These are phyloP conservation scores for Scomber scombrus DNA, from an alignment of 2,113 vertebrate genomes.

Conservation along the genomic window DNA sequence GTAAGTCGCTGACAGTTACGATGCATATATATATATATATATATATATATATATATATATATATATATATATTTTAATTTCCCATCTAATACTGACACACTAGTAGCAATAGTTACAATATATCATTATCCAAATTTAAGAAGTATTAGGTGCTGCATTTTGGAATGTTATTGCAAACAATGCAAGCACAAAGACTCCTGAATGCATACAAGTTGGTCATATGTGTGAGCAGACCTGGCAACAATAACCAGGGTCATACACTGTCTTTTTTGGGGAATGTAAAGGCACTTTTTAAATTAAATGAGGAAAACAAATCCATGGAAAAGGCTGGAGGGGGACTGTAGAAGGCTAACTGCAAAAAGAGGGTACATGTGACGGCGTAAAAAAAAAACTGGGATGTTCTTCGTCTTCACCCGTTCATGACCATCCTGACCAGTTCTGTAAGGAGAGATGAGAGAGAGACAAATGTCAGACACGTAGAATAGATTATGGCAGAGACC, in stretches of 20 bases:
- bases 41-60: too few species aligned
- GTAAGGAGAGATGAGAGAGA: constrained; percentile 58
- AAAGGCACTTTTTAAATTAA: constrained; percentile 87
- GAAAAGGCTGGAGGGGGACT: constrained; percentile 25
- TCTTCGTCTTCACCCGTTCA: constrained; percentile 84
- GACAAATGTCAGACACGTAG: constrained; percentile 40
- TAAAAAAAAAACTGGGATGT: constrained; percentile 40
- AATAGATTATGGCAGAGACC: constrained; percentile 31
- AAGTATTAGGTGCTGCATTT: constrained; percentile 57
- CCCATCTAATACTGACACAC: constrained; percentile 44
- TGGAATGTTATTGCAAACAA: constrained; percentile 75
- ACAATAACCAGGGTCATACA: constrained; percentile 32
- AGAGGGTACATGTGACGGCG: constrained; percentile 43
- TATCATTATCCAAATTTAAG: constrained; percentile 34
- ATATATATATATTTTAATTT: constrained; percentile 53
- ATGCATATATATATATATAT: not conserved
- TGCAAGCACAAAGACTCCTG: constrained; percentile 48
- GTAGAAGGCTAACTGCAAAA: constrained; percentile 61
- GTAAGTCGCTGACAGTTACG: constrained; percentile 33
- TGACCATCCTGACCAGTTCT: constrained; percentile 88
- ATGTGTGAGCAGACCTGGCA: constrained; percentile 23
- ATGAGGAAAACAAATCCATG: constrained; percentile 67
- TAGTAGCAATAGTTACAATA: constrained; percentile 41
- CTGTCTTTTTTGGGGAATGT: constrained; percentile 74
- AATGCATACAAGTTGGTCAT: constrained; percentile 61